A percentile compares a stretch with the other conserved stretches of the same genome.
These are phyloP conservation scores for Parasteatoda tepidariorum DNA, from an alignment of 1,140 invertebrate species.

Conservation along the genomic window DNA sequence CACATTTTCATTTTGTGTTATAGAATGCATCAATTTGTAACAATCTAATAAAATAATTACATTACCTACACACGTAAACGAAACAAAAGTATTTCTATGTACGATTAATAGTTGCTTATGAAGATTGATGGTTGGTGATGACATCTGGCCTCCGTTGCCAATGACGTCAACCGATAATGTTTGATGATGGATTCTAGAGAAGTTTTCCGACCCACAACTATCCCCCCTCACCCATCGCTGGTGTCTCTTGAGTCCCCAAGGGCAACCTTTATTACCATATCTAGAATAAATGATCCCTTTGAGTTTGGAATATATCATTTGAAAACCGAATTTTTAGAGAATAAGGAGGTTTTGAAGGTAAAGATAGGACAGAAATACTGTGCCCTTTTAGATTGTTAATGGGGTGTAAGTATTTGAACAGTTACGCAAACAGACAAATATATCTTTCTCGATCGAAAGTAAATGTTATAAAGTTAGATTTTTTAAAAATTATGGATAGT, in stretches of 20 bases:
- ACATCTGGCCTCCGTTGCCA: slow-evolving; percentile 36
- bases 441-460: too few relatives aligned
- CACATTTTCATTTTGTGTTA: not conserved
- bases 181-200: slow-evolving; percentile 50
- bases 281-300: not conserved
- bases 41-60: slow-evolving; percentile 38
- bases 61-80: not conserved
- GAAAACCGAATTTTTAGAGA: too few relatives aligned
- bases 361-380: too few relatives aligned
- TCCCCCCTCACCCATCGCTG: not conserved
- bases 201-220: not conserved
- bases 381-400: too few relatives aligned
- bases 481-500: too few relatives aligned
- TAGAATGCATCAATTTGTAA: slow-evolving; percentile 5
- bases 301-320: too few relatives aligned
- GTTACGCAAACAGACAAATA: too few relatives aligned
- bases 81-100: slow-evolving; percentile 49
- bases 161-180: slow-evolving; percentile 54
- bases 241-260: not conserved
- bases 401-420: too few relatives aligned
- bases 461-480: too few relatives aligned
- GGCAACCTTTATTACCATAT: slow-evolving; percentile 20
- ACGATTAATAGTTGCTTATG: slow-evolving; percentile 51
- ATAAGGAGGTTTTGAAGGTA: too few relatives aligned
- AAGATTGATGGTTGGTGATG: slow-evolving; percentile 50